phyloP scores from a whole-genome alignment of 2,888 invertebrate species.

The Lutraria lutraria region DNA sequence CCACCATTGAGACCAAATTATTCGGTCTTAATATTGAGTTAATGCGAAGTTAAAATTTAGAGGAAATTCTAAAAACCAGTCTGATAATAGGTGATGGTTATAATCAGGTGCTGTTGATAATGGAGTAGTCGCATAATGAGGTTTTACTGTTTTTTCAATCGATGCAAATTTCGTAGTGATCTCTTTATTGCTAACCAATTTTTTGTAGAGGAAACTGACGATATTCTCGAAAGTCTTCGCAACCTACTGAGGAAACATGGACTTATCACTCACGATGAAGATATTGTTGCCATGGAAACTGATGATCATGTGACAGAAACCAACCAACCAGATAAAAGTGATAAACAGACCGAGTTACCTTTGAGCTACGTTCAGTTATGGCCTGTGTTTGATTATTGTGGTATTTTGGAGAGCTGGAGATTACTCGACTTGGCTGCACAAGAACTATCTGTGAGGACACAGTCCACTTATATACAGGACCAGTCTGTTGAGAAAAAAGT shows the following conservation, averaged over 20 bases:
- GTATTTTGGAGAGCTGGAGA: constrained; percentile 62
- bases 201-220: neutral
- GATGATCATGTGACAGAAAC: constrained; percentile 35
- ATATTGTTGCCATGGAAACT: constrained; percentile 57
- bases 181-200: neutral
- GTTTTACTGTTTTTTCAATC: neutral
- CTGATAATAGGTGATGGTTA: too few relatives aligned
- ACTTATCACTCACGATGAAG: constrained; percentile 26
- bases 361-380: constrained; percentile 73
- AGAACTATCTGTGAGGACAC: neutral
- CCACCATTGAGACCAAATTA: too few relatives aligned
- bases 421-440: neutral
- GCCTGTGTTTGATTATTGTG: constrained; percentile 78
- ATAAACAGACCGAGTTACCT: constrained; percentile 40
- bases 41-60: too few relatives aligned
- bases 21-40: too few relatives aligned
- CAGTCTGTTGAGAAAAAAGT: neutral
- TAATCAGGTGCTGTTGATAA: too few relatives aligned
- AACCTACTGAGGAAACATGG: constrained; percentile 41
- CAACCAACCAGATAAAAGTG: constrained; percentile 52
- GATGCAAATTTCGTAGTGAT: neutral
- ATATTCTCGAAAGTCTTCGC: neutral
- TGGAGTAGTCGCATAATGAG: neutral
- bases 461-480: neutral
- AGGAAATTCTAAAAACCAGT: too few relatives aligned